Percentiles rank a stretch among this genome's conserved stretches.
Conservation (phyloP, 1,140 invertebrate genomes). For the Neomicropteryx cornuta region DNA sequence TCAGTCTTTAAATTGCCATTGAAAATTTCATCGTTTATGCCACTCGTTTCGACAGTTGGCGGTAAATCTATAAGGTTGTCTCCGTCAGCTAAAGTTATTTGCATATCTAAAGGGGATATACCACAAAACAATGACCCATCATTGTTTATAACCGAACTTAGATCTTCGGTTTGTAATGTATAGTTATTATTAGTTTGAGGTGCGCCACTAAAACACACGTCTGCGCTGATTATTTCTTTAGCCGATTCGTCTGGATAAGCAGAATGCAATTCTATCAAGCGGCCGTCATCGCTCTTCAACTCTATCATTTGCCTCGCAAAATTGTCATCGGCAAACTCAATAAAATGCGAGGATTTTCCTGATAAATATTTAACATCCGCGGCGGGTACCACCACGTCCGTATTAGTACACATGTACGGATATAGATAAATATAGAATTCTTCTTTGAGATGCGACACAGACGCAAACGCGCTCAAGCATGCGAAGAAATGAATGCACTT, state of each 20-base stretch:
- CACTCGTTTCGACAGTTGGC: no score
- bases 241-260: conserved; percentile 1
- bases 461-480: conserved; percentile 71
- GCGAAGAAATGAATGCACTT: conserved; percentile 57
- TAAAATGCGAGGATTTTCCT: conserved; percentile 7
- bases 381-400: not conserved
- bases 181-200: not conserved
- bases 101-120: conserved; percentile 11
- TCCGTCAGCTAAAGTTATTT: conserved; percentile 12
- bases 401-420: not conserved
- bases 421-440: conserved; percentile 53
- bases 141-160: not conserved
- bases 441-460: conserved; percentile 51
- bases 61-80: not conserved
- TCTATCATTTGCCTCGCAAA: conserved; percentile 10
- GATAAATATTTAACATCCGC: conserved; percentile 4
- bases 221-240: conserved; percentile 1
- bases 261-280: conserved; percentile 11
- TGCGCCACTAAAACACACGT: not conserved
- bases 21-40: conserved; percentile 10
- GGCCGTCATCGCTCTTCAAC: conserved; percentile 10
- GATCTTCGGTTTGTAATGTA: not conserved
- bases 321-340: conserved; percentile 8
- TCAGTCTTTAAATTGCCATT: conserved; percentile 5
- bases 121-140: conserved; percentile 6